Conservation (phyloP, 2,113 vertebrate species). For the Serilophus lunatus region DNA sequence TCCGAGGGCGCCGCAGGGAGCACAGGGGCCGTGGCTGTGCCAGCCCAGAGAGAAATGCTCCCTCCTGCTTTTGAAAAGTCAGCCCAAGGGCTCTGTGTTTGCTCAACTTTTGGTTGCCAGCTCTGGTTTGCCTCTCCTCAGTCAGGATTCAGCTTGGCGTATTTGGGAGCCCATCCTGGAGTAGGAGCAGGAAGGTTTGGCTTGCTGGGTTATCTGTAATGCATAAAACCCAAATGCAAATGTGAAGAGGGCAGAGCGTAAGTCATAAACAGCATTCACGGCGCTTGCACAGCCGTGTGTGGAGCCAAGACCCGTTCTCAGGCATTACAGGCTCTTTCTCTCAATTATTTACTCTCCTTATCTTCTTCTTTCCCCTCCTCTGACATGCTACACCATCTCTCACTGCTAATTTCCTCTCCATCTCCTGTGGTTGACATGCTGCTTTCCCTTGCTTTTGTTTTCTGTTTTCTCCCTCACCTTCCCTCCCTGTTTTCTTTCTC, state of each 20-base stretch:
- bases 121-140: conserved; percentile 15
- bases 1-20: fast-evolving
- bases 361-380: neutral
- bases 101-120: conserved; percentile 30
- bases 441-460: neutral
- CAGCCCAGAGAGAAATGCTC: neutral
- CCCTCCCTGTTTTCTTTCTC: neutral
- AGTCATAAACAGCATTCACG: conserved; percentile 27
- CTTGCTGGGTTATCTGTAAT: neutral
- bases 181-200: neutral
- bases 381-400: conserved; percentile 26
- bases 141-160: neutral
- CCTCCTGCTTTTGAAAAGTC: neutral
- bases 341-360: conserved; percentile 57
- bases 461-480: neutral
- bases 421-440: neutral
- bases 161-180: neutral
- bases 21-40: fast-evolving
- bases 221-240: conserved; percentile 18
- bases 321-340: conserved; percentile 2
- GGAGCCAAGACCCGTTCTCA: neutral
- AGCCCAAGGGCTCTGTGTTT: neutral
- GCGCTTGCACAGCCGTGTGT: conserved; percentile 13
- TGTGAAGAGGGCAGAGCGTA: conserved; percentile 21
- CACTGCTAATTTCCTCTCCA: conserved; percentile 19